These are phyloP conservation scores for Diplazon laetatorius DNA, from an alignment of 2,888 invertebrate genomes.

Conservation along the genomic window DNA sequence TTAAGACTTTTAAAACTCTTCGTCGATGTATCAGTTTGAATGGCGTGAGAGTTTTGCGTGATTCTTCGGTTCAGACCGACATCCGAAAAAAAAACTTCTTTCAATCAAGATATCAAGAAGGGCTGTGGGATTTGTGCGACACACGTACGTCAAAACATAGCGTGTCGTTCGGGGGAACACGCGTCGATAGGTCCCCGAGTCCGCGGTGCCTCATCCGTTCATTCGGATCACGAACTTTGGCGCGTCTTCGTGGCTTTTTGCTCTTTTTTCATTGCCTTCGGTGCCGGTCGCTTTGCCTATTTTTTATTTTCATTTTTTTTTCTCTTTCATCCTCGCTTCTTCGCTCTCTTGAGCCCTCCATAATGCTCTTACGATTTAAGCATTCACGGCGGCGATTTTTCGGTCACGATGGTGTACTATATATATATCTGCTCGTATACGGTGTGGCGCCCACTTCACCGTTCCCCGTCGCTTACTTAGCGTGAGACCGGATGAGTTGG, in stretches of 20 bases:
- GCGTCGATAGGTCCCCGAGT: slow-evolving; percentile 42
- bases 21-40: no score
- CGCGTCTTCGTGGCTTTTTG: not conserved
- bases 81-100: slow-evolving; percentile 23
- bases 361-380: slow-evolving; percentile 72
- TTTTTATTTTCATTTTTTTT: slow-evolving; percentile 49
- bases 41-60: not conserved
- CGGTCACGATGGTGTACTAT: not conserved
- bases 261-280: not conserved
- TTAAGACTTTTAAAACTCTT: no score
- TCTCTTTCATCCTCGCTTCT: slow-evolving; percentile 53
- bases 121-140: slow-evolving; percentile 5
- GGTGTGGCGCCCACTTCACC: slow-evolving; percentile 65
- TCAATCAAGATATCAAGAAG: slow-evolving; percentile 40
- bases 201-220: not conserved
- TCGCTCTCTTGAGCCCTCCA: slow-evolving; percentile 65
- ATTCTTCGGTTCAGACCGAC: not conserved
- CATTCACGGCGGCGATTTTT: slow-evolving; percentile 63
- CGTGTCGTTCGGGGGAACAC: slow-evolving; percentile 9
- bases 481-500: no score
- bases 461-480: slow-evolving; percentile 46
- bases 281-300: slow-evolving; percentile 54
- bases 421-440: no score
- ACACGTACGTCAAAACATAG: slow-evolving; percentile 40
- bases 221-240: slow-evolving; percentile 6